These are phyloP conservation scores for Prunella himalayana DNA, from an alignment of 2,113 vertebrate genomes.

Conservation along the genomic window DNA sequence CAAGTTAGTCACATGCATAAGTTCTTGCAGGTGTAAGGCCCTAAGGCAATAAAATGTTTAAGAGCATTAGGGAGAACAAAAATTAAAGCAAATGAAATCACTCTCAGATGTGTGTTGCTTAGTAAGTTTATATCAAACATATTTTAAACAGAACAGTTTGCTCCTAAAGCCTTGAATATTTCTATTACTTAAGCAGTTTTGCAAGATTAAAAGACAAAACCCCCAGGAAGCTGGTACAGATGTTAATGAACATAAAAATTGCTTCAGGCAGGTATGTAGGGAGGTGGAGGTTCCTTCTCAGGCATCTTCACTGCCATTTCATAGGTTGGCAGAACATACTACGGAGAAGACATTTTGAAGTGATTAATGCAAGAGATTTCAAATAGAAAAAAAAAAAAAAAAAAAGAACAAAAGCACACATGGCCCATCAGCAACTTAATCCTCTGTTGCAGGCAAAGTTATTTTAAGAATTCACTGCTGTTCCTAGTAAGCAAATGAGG, in stretches of 20 bases:
- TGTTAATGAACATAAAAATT: conserved; percentile 45
- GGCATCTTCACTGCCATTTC: conserved; percentile 99
- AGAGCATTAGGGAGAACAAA: conserved; percentile 71
- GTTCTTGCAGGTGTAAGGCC: conserved; percentile 46
- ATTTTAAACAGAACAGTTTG: conserved; percentile 58
- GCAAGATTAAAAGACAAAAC: conserved; percentile 68
- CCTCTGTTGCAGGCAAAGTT: not conserved
- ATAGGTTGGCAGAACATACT: conserved; percentile 96
- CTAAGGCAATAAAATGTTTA: conserved; percentile 67
- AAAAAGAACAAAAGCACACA: not conserved
- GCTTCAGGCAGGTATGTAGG: conserved; percentile 79
- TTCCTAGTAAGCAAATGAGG: not conserved
- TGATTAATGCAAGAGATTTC: not conserved
- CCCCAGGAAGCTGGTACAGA: conserved; percentile 63
- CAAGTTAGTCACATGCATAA: conserved; percentile 31
- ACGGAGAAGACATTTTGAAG: not conserved
- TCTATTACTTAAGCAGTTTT: conserved; percentile 68
- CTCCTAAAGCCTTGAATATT: conserved; percentile 69
- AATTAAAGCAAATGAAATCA: conserved; percentile 68
- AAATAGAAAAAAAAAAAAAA: not conserved
- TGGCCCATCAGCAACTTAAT: not conserved
- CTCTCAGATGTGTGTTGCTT: conserved; percentile 55
- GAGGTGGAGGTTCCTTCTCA: conserved; percentile 89
- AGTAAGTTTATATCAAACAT: conserved; percentile 66
- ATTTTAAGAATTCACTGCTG: not conserved